Conservation (phyloP, 2,888 invertebrate species). For the Drosophila picticornis region DNA sequence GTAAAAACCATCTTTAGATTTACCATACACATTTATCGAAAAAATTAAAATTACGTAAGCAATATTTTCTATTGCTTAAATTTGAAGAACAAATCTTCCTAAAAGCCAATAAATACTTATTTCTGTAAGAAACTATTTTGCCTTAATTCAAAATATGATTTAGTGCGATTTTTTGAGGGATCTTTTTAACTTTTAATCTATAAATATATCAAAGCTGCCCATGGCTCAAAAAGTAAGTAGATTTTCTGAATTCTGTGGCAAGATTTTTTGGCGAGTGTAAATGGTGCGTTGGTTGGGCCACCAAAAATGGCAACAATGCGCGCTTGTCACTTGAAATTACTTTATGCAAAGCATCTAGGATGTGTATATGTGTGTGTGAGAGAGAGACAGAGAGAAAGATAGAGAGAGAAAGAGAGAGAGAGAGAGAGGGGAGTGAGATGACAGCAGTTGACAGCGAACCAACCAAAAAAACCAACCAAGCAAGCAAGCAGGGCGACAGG, state of each 20-base stretch:
- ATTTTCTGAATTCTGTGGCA: neutral
- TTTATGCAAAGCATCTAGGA: constrained; percentile 60
- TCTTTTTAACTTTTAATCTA: neutral
- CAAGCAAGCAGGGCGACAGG: constrained; percentile 13
- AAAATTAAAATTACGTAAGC: neutral
- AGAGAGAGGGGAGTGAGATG: constrained; percentile 11
- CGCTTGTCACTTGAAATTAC: constrained; percentile 69
- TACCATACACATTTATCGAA: neutral
- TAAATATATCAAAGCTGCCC: neutral
- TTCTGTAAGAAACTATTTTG: neutral
- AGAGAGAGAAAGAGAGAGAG: neutral
- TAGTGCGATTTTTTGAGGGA: neutral
- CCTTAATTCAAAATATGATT: neutral
- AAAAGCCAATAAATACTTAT: neutral
- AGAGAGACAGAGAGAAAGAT: neutral
- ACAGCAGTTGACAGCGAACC: constrained; percentile 50
- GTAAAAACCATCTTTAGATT: neutral
- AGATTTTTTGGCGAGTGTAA: constrained; percentile 1
- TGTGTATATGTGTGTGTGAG: constrained; percentile 1
- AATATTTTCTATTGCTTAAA: neutral
- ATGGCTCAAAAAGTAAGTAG: neutral
- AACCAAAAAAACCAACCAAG: constrained; percentile 15
- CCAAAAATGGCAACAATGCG: constrained; percentile 63
- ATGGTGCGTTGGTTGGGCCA: constrained; percentile 26
- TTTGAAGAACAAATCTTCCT: neutral